Evolutionary conservation across 2,888 invertebrate species (phyloP).

Genomic region (Lasioglossum marginatum): DNA sequence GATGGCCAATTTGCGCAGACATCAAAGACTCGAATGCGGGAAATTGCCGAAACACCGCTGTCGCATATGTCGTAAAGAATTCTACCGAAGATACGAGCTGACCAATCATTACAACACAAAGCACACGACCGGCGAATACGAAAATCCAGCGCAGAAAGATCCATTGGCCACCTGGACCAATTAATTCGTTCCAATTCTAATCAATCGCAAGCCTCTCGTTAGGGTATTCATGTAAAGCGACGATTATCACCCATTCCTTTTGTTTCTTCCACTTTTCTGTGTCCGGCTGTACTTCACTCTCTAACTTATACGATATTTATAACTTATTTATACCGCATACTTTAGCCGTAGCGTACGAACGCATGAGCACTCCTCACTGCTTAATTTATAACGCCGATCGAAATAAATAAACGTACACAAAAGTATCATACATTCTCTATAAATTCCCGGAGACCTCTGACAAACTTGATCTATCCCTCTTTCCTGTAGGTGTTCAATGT

Average conservation of each 20-base stretch:
- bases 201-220: neutral
- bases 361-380: neutral
- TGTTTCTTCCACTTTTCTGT: neutral
- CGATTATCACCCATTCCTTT: neutral
- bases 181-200: neutral
- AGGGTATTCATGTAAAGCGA: neutral
- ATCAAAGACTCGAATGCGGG: constrained; percentile 84
- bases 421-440: neutral
- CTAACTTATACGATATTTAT: neutral
- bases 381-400: neutral
- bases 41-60: constrained; percentile 81
- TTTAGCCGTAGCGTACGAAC: neutral
- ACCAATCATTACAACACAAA: constrained; percentile 84
- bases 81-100: constrained; percentile 85
- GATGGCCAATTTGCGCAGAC: constrained; percentile 82
- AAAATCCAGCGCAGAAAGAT: neutral
- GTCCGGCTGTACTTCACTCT: neutral
- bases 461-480: neutral
- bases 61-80: constrained; percentile 79
- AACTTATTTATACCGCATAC: constrained; percentile 19
- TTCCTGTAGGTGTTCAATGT: neutral
- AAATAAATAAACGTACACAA: neutral
- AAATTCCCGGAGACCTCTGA: neutral
- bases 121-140: constrained; percentile 70
- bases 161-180: neutral